A percentile compares a stretch with the other conserved stretches of the same genome.
Conservation (phyloP, 2,113 vertebrate genomes). For the Oenanthe oenanthe region DNA sequence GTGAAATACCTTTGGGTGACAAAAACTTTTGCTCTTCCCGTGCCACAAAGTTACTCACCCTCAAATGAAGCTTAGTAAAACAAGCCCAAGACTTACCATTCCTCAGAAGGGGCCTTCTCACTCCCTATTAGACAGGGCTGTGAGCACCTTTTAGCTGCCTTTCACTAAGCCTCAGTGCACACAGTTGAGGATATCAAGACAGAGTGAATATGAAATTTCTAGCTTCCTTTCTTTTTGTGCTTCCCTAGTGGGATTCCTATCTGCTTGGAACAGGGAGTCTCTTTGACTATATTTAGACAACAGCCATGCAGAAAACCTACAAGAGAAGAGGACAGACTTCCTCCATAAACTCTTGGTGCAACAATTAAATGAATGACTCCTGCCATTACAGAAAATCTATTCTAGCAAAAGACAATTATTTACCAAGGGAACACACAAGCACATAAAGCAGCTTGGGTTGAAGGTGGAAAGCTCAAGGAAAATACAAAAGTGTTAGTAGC, state of each 20-base stretch:
- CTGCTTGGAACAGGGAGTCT: background rate
- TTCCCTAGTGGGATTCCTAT: background rate
- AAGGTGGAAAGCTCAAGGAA: constrained; percentile 7
- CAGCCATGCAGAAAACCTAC: background rate
- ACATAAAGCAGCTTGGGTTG: constrained; percentile 6
- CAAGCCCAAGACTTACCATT: background rate
- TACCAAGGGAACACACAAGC: background rate
- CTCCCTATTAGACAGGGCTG: background rate
- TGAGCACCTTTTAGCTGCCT: background rate
- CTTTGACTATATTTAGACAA: constrained; percentile 5
- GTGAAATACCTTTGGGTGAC: background rate
- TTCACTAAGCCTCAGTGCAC: background rate
- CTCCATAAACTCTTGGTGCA: constrained; percentile 26
- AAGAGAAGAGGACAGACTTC: background rate
- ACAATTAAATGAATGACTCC: background rate
- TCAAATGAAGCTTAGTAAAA: background rate
- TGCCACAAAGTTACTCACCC: background rate
- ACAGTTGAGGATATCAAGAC: background rate
- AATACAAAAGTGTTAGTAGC: background rate
- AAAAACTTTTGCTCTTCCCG: background rate
- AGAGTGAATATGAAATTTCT: background rate
- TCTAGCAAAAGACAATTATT: constrained; percentile 35
- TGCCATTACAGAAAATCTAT: constrained; percentile 8
- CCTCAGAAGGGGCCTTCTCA: background rate
- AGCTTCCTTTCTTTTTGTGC: background rate